Evolutionary conservation across 1,140 invertebrate genomes (phyloP), one percentile per base, ranked within the genome.

Genomic region (Hydropsyche tenuis): DNA sequence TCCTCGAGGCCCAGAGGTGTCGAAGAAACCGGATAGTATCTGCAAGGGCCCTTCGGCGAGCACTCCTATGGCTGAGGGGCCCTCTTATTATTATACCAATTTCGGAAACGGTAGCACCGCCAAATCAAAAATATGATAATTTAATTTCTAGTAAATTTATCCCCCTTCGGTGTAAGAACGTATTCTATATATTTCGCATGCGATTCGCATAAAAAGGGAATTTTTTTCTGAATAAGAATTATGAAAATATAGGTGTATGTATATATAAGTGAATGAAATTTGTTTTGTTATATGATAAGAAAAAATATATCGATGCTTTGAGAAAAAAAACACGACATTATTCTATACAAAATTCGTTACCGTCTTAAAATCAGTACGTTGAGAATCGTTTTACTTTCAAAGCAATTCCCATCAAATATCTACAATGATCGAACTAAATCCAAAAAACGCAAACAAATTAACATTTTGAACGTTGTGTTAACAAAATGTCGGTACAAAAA

Each of bases 61-160:
- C 11, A 25, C 9, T 60, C 9, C 56, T 16, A 7, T 37, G 30
- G 3, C 30, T 3, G 9, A 12, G 22, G 65, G 48, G 14, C 37
- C 22, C 68, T 51, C 30, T 76, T 71, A 76, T 76, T 76, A 76
- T 46, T 37, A 25, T 53, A 66, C 51, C 72, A 66, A 76, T 76
- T 72, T 70, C 37, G 51, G 60, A 70, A 76, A 76, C 75, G 75
- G 75, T 76, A 74, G 75, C 75, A 48, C 5, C 18, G 68, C 48
- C 48, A 72, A 76, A 74, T 73, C 69, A 72, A 74, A 73, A 76
- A 76, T 73, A 76, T 76, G 69, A 76, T 73, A 76, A 76, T 76
- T 76, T 73, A 73, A 76, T 73, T 73, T 77, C 65, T 69, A 43
- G 42, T 77, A 69, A 74, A 74, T 77, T 74, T 73, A 71, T 73